Evolutionary conservation across 2,113 vertebrate genomes (phyloP).

Genomic region (Urocitellus parryii): DNA sequence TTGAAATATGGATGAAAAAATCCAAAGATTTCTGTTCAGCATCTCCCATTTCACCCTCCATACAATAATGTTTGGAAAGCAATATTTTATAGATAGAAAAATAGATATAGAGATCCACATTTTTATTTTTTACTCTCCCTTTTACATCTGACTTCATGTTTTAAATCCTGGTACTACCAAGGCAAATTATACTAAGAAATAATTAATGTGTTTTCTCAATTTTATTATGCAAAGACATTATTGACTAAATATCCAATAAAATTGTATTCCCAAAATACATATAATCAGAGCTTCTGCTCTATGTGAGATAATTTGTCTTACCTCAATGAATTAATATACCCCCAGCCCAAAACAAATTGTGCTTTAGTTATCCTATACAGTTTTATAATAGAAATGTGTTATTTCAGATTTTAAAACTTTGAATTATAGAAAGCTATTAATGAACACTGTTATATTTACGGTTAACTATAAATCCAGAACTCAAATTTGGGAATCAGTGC

Average conservation of each 20-base stretch:
- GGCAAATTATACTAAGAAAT: not conserved
- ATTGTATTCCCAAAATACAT: not conserved
- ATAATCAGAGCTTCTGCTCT: not conserved
- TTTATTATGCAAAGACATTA: not conserved
- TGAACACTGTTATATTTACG: not conserved
- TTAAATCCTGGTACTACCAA: not conserved
- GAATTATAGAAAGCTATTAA: not conserved
- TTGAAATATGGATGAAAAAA: not conserved
- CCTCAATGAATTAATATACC: not conserved
- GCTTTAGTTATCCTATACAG: not conserved
- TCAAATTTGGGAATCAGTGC: not conserved
- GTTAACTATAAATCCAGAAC: not conserved
- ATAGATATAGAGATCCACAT: not conserved
- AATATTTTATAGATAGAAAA: too few relatives aligned
- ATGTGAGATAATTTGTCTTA: not conserved
- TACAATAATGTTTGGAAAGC: not conserved
- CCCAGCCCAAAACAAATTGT: slow-evolving; percentile 5
- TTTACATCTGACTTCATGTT: not conserved
- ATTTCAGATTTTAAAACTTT: not conserved
- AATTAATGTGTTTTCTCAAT: not conserved
- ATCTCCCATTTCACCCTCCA: not conserved
- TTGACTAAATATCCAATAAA: not conserved
- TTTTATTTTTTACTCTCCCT: not conserved
- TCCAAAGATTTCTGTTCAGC: not conserved
- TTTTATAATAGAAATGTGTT: not conserved